Conservation (phyloP, 2,888 invertebrate species). For the Rhimphoctona megacephalus region DNA sequence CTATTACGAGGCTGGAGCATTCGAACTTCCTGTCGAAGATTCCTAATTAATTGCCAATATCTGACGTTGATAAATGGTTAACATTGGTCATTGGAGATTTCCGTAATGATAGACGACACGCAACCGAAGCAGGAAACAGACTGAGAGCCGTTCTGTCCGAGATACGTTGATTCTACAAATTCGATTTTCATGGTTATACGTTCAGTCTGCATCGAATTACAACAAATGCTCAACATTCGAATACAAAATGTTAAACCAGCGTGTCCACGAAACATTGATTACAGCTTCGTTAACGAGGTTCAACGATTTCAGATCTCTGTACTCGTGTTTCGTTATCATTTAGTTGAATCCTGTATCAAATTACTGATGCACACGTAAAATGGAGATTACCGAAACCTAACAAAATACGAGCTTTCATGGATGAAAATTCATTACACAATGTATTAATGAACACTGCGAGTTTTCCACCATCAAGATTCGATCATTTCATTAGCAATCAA, state of each 20-base stretch:
- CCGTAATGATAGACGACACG: not conserved
- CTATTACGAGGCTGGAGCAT: not conserved
- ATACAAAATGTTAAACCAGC: not conserved
- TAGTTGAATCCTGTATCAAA: not conserved
- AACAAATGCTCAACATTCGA: not conserved
- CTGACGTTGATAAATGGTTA: conserved; percentile 14
- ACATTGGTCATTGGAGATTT: conserved; percentile 26
- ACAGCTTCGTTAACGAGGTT: not conserved
- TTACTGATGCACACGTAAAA: conserved; percentile 15
- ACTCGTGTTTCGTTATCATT: not conserved
- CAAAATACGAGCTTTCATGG: not conserved
- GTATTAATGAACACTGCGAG: not conserved
- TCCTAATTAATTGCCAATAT: conserved; percentile 44
- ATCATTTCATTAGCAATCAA: conserved; percentile 12
- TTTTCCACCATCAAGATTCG: not conserved
- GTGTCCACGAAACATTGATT: not conserved
- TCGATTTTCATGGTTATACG: not conserved
- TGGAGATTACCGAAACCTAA: not conserved
- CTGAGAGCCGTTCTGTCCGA: not conserved
- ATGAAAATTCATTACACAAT: not conserved
- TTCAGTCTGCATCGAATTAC: not conserved
- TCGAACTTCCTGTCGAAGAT: conserved; percentile 7
- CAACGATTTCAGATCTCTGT: not conserved
- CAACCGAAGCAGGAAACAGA: conserved; percentile 5
- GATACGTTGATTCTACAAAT: not conserved